Percentiles rank a stretch among this genome's conserved stretches.
phyloP scores from a whole-genome alignment of 2,888 invertebrate species.

The Amiota communis region DNA sequence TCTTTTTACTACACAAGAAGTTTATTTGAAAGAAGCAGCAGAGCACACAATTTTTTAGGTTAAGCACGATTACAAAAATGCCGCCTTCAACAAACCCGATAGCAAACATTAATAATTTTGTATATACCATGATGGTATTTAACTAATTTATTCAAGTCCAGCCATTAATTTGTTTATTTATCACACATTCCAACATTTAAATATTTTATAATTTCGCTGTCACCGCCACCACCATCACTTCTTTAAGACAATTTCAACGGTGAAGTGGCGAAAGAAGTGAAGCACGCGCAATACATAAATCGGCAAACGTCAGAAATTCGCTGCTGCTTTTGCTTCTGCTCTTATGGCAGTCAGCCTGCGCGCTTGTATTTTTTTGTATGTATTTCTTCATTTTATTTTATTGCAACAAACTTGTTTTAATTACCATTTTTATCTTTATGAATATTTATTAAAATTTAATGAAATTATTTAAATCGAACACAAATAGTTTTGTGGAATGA shows the following conservation, averaged over 20 bases:
- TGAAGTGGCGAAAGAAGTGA: neutral
- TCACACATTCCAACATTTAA: too few species aligned
- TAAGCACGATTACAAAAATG: constrained; percentile 38
- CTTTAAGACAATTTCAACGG: neutral
- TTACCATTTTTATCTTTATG: constrained; percentile 55
- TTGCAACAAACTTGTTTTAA: constrained; percentile 44
- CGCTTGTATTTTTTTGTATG: neutral
- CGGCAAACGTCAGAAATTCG: constrained; percentile 20
- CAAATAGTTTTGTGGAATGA: constrained; percentile 54
- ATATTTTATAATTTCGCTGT: too few species aligned
- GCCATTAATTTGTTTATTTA: too few species aligned
- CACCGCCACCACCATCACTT: too few species aligned
- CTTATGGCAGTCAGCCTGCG: constrained; percentile 21
- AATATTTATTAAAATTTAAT: constrained; percentile 22
- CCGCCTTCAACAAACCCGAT: neutral
- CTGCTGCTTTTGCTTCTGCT: too few species aligned
- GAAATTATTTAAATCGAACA: constrained; percentile 45
- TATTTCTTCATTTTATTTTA: neutral
- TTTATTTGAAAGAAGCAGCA: too few species aligned
- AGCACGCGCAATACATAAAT: constrained; percentile 19
- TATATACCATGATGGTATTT: neutral
- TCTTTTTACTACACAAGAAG: too few species aligned
- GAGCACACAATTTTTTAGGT: constrained; percentile 40
- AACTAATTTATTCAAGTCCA: neutral
- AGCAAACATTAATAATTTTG: too few species aligned